Percentiles rank a stretch among this genome's conserved stretches.
Evolutionary conservation across 2,888 invertebrate species (phyloP).

Genomic region (Cancer borealis): DNA sequence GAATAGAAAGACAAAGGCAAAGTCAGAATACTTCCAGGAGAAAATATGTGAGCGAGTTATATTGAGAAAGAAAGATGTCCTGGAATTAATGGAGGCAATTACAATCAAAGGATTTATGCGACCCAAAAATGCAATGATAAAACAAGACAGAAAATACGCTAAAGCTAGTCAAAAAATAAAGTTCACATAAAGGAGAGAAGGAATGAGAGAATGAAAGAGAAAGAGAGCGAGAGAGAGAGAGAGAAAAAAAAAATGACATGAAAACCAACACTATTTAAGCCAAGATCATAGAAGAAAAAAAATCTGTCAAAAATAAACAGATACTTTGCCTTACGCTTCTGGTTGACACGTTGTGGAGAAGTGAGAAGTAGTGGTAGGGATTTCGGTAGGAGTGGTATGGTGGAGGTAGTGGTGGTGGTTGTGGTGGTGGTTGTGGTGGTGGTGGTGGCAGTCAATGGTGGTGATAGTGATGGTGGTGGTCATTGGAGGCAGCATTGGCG

Average conservation of each 20-base stretch:
- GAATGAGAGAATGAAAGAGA: neutral
- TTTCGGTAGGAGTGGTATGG: neutral
- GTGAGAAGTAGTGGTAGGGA: too few species aligned
- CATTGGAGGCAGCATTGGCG: neutral
- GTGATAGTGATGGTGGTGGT: neutral
- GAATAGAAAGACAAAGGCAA: neutral
- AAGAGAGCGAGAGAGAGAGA: neutral
- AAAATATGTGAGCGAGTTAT: neutral
- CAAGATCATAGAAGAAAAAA: neutral
- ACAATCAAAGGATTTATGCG: neutral
- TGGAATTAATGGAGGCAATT: conserved; percentile 26
- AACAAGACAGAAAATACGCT: neutral
- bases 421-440: neutral
- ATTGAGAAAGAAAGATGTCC: conserved; percentile 21
- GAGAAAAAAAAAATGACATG: neutral
- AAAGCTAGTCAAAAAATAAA: neutral
- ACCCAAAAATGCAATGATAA: neutral
- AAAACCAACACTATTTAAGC: neutral
- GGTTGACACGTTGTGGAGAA: neutral
- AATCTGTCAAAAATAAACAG: neutral
- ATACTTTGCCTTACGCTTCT: neutral
- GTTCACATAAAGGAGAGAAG: neutral
- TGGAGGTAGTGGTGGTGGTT: too few species aligned
- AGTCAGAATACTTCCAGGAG: neutral
- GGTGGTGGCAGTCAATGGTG: neutral